Evolutionary conservation across 2,888 invertebrate genomes (phyloP), one percentile per base, ranked within the genome.

Genomic region (Protonemura montana): DNA sequence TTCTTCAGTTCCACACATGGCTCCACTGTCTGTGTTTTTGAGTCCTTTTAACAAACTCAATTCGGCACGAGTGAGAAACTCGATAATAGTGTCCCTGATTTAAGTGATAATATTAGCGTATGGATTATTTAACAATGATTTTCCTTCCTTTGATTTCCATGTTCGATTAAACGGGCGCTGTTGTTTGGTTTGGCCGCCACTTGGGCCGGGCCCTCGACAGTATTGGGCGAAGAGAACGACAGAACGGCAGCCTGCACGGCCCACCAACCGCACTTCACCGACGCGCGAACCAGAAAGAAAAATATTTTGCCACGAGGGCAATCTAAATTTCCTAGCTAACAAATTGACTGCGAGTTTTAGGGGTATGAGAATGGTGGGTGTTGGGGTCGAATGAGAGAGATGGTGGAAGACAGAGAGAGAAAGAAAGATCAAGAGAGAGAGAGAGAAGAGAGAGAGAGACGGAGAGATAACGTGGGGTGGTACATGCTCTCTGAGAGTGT

Each of bases 271-370:
- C 81, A 81, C 81, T 81, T 84, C 84, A 76, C 59, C 42, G 28
- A 10, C 26, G 82, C 29, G 3, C 29, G 28, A 41, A 59, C 86
- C 30, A 28, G 86, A 78, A 88, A 88, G 87, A 86, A 88, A 88
- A 88, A 88, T 88, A 88, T 88, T 88, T 88, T 86, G 87, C 87
- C 88, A 87, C 85, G 86, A 87, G 87, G 85, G 84, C 87, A 87
- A 87, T 87, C 87, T 87, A 87, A 87, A 87, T 87, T 87, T 87
- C 82, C 86, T 77, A 42, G 76, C 84, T 42, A 82, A 82, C 86
- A 82, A 86, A 86, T 82, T 86, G 86, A 76, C 42, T 86, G 82
- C 29, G 84, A 21, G 83, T 42, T 29, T 59, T 59, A 59, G 59
- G 59, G 81, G 81, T 3, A 21, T 84, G 84, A 84, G 28, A 21